Conservation (phyloP, 1,140 invertebrate species). For the Whitmania pigra region DNA sequence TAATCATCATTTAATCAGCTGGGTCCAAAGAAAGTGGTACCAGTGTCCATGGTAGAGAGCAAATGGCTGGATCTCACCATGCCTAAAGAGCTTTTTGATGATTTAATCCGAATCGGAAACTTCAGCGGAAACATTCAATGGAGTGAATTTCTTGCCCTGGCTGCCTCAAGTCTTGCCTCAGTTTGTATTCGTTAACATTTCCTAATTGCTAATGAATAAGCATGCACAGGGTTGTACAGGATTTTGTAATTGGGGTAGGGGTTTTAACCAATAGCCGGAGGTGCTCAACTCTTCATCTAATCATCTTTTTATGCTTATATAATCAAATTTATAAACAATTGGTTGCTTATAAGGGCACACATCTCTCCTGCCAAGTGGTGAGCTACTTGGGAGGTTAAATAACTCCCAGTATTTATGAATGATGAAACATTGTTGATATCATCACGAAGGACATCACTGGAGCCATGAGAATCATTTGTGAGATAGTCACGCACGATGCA, state of each 20-base stretch:
- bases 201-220: background rate
- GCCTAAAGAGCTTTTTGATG: slow-evolving; percentile 47
- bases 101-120: slow-evolving; percentile 52
- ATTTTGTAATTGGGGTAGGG: too few species aligned
- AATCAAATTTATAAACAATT: too few species aligned
- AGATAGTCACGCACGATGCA: slow-evolving; percentile 64
- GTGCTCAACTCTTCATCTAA: too few species aligned
- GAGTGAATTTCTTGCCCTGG: slow-evolving; percentile 55
- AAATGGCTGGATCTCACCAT: slow-evolving; percentile 57
- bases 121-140: slow-evolving; percentile 49
- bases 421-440: too few species aligned
- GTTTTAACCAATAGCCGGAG: too few species aligned
- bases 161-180: slow-evolving; percentile 51
- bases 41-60: slow-evolving; percentile 43
- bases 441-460: slow-evolving; percentile 54
- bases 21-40: slow-evolving; percentile 39
- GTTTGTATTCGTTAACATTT: slow-evolving; percentile 27
- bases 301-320: too few species aligned
- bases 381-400: too few species aligned
- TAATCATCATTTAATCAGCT: slow-evolving; percentile 34
- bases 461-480: slow-evolving; percentile 67
- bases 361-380: too few species aligned
- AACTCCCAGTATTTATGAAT: too few species aligned
- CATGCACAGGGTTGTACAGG: too few species aligned
- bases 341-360: too few species aligned